Percentiles rank a stretch among this genome's conserved stretches.
phyloP scores from a whole-genome alignment of 2,888 invertebrate species.

The Villa cingulata region DNA sequence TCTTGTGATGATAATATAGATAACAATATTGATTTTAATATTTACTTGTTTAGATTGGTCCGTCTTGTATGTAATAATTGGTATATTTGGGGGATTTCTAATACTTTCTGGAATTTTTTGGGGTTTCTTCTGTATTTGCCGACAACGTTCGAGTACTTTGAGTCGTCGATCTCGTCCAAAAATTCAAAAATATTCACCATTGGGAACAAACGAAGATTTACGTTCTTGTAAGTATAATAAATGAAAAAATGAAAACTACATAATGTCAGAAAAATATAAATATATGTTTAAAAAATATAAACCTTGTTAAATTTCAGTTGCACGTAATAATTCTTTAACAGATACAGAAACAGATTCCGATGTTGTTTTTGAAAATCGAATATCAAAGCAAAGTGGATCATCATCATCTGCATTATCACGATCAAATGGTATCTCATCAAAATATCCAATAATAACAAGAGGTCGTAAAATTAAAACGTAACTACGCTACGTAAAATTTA shows the following conservation, averaged over 20 bases:
- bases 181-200: slow-evolving; percentile 55
- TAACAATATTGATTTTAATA: neutral
- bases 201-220: slow-evolving; percentile 53
- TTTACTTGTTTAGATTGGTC: slow-evolving; percentile 66
- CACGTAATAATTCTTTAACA: slow-evolving; percentile 43
- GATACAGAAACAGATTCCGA: slow-evolving; percentile 78
- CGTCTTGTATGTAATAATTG: slow-evolving; percentile 78
- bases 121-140: slow-evolving; percentile 50
- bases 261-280: no score
- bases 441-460: slow-evolving; percentile 8
- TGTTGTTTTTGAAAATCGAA: slow-evolving; percentile 62
- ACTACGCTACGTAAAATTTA: neutral
- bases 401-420: slow-evolving; percentile 19
- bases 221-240: slow-evolving; percentile 28
- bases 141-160: slow-evolving; percentile 33
- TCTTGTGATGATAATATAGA: neutral
- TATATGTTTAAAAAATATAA: no score
- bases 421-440: slow-evolving; percentile 16
- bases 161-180: slow-evolving; percentile 41
- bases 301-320: slow-evolving; percentile 18
- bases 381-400: slow-evolving; percentile 22
- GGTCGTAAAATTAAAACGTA: slow-evolving; percentile 14
- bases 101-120: slow-evolving; percentile 47
- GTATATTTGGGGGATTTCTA: slow-evolving; percentile 47
- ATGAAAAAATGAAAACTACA: no score